A percentile compares a stretch with the other conserved stretches of the same genome.
phyloP scores from a whole-genome alignment of 1,140 invertebrate genomes.

The Microplitis demolitor region DNA sequence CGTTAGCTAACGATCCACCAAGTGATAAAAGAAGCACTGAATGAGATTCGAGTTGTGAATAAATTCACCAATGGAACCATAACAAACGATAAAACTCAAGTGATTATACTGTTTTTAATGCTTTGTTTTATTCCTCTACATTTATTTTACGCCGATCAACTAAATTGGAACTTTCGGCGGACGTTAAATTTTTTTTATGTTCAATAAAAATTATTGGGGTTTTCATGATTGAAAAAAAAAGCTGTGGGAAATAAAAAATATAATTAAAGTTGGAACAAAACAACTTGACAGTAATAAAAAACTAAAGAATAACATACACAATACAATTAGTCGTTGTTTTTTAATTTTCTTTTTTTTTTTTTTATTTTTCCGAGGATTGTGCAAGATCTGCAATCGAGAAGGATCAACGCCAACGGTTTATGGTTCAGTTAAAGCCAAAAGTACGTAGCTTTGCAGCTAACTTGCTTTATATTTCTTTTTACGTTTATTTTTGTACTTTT shows the following conservation, averaged over 20 bases:
- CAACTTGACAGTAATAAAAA: not conserved
- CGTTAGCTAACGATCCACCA: slow-evolving; percentile 23
- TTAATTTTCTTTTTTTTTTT: not conserved
- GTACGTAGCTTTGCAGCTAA: not conserved
- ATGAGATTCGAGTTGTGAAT: slow-evolving; percentile 12
- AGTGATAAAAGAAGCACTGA: slow-evolving; percentile 12
- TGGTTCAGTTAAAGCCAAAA: not conserved
- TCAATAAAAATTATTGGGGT: too few relatives aligned
- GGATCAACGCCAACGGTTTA: not conserved
- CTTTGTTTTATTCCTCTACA: not conserved
- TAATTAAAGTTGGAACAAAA: too few relatives aligned
- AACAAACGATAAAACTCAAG: not conserved
- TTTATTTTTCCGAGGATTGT: too few relatives aligned
- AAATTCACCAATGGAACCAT: slow-evolving; percentile 1
- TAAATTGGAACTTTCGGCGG: not conserved
- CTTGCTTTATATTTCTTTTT: not conserved
- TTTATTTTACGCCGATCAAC: too few relatives aligned
- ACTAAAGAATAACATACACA: not conserved
- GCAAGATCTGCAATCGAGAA: too few relatives aligned
- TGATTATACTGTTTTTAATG: not conserved
- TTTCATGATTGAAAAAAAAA: too few relatives aligned
- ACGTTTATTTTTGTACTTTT: not conserved
- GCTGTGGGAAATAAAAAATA: too few relatives aligned
- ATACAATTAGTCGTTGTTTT: not conserved
- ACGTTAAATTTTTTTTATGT: not conserved